A percentile compares a stretch with the other conserved stretches of the same genome.
Conservation (phyloP, 2,113 vertebrate species). For the Stigmatopora argus region DNA sequence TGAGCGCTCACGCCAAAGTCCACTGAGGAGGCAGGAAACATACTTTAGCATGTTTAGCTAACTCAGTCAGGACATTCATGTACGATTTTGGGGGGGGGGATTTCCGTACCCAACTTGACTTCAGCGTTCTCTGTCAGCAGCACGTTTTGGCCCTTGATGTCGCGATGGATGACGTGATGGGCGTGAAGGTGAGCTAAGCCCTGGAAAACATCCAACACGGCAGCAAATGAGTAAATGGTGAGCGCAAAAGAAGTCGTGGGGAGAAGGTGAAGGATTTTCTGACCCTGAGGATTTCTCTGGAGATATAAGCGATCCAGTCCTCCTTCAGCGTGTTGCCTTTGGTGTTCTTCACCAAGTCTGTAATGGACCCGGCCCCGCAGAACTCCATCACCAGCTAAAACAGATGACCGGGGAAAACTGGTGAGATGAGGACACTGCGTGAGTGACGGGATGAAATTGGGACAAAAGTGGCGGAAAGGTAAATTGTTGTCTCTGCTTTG, state of each 20-base stretch:
- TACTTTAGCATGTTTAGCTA: not conserved
- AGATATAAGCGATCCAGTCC: slow-evolving; percentile 99
- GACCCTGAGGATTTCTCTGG: slow-evolving; percentile 88
- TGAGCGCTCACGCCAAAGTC: slow-evolving; percentile 98
- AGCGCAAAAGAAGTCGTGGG: not conserved
- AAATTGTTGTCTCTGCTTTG: not conserved
- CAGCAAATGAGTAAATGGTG: not conserved
- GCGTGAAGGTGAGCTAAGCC: slow-evolving; percentile 94
- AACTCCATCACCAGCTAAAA: slow-evolving; percentile 97
- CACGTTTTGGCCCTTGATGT: slow-evolving; percentile 98
- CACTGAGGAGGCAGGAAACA: slow-evolving; percentile 63
- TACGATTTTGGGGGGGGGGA: not conserved
- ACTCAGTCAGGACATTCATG: not conserved
- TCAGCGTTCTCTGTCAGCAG: slow-evolving; percentile 96
- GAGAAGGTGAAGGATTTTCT: not conserved
- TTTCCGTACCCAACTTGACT: slow-evolving; percentile 87
- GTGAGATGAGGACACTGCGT: not conserved
- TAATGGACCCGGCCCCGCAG: slow-evolving; percentile 96
- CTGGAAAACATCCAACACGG: slow-evolving; percentile 53
- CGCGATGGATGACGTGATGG: slow-evolving; percentile 96
- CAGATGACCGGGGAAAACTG: slow-evolving; percentile 2
- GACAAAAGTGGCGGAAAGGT: not conserved
- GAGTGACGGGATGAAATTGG: not conserved
- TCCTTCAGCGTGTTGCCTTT: slow-evolving; percentile 96
- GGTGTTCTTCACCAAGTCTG: slow-evolving; percentile 98